Conservation (phyloP, 2,888 invertebrate genomes). For the Caenorhabditis uteleia region DNA sequence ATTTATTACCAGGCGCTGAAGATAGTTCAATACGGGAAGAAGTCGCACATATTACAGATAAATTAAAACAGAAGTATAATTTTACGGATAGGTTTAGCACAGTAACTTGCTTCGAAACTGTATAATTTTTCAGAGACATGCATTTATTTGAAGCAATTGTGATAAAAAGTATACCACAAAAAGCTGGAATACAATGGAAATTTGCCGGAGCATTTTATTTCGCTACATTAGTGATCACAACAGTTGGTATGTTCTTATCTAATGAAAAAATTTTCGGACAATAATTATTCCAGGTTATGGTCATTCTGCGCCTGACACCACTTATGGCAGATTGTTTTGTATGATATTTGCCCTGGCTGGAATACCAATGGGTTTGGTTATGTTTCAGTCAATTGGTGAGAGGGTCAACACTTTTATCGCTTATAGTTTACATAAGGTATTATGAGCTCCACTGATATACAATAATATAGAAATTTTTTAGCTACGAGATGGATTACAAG, state of each 20-base stretch:
- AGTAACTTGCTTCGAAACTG: background rate
- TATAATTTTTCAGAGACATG: conserved; percentile 78
- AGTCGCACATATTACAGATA: conserved; percentile 64
- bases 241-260: conserved; percentile 80
- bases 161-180: conserved; percentile 93
- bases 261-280: no score
- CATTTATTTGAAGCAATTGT: conserved; percentile 83
- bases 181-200: conserved; percentile 98
- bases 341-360: conserved; percentile 83
- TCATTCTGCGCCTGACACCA: conserved; percentile 63
- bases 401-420: conserved; percentile 86
- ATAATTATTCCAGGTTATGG: conserved; percentile 77
- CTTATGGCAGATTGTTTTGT: conserved; percentile 91
- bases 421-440: conserved; percentile 51
- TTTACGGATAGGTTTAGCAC: conserved; percentile 77
- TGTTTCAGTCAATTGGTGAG: conserved; percentile 98
- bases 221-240: conserved; percentile 95
- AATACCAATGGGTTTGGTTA: conserved; percentile 92
- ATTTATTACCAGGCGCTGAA: conserved; percentile 14
- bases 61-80: conserved; percentile 87
- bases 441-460: background rate
- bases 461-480: conserved; percentile 7
- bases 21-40: conserved; percentile 26
- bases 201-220: conserved; percentile 99
- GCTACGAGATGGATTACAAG: conserved; percentile 32